Conservation (phyloP, 2,113 vertebrate genomes). For the Oreochromis niloticus region DNA sequence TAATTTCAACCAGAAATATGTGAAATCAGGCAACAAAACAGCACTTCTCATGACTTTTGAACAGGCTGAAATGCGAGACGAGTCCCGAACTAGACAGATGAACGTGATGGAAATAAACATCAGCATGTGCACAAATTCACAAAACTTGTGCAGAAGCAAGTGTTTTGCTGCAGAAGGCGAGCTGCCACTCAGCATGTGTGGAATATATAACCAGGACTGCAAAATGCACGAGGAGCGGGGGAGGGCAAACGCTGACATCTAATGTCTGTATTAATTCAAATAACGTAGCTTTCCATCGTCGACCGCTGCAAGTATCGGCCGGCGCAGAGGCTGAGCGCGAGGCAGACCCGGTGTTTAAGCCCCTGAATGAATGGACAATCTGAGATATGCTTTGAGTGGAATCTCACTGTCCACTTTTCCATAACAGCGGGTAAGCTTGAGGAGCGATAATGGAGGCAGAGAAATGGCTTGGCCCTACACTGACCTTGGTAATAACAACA, state of each 20-base stretch:
- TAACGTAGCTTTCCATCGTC: not conserved
- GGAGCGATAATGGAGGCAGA: not conserved
- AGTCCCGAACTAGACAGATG: not conserved
- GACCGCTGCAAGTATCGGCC: not conserved
- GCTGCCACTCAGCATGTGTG: conserved; percentile 42
- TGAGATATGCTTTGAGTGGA: not conserved
- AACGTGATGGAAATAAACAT: conserved; percentile 29
- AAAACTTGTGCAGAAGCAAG: conserved; percentile 2
- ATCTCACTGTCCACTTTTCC: not conserved
- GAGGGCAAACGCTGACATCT: not conserved
- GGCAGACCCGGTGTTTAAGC: not conserved
- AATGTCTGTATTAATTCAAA: conserved; percentile 20
- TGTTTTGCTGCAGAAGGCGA: conserved; percentile 23
- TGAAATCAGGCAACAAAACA: not conserved
- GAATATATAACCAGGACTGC: conserved; percentile 19
- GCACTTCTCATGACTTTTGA: conserved; percentile 14
- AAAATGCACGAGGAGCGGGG: not conserved
- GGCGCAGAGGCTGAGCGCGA: not conserved
- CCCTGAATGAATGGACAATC: not conserved
- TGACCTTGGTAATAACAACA: conserved; percentile 41
- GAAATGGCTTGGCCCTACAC: not conserved
- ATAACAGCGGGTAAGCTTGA: not conserved
- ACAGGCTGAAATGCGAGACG: conserved; percentile 1
- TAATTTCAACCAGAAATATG: not conserved
- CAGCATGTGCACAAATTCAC: conserved; percentile 9